Evolutionary conservation across 2,113 vertebrate species (phyloP), one percentile per base, ranked within the genome.

Genomic region (Pogonocichla stellata): DNA sequence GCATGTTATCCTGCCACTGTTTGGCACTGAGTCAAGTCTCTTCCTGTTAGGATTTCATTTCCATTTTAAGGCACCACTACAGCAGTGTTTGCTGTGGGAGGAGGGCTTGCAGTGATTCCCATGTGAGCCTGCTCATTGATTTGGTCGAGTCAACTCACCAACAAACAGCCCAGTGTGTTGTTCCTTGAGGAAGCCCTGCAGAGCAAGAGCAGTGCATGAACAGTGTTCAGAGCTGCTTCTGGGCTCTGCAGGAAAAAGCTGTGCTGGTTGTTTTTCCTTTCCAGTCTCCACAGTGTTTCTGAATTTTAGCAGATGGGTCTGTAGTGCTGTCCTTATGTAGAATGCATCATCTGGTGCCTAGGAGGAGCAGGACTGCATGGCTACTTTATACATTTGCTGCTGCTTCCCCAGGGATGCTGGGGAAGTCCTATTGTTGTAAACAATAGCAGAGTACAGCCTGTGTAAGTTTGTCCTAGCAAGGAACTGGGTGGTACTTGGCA

Each of bases 11-110:
- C 66, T 93, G 81, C 80, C 16, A 10, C 50, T 85, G 57, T 85
- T 95, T 91, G 85, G 87, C 92, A 83, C 34, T 6, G 40, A 71
- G 56, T 80, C 0, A 2, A 78, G 75, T 28, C 51, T 38, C 47
- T 96, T 96, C 90, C 94, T 94, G 79, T 93, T 56, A 43, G 8
- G 4, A 61, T 84, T 66, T 89, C 2, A 23, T 48, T 96, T 93
- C 92, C 90, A 78, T 88, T 93, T 91, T 88, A 77, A 93, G 81
- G 67, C 58, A 73, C 77, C 10, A 5, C 58, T 66, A 10, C 38
- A 93, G 64, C 64, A 62, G 48, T 31, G 61, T 80, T 51, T 31
- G 34, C 81, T n/a, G 38, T 34, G 78, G 86, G 40, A 69, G 81
- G 24, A 85, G 50, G 45, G 26, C 51, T 91, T 48, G 74, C 56